Evolutionary conservation across 2,797 vertebrate genomes (phyloP).

Genomic region (Halcyon smyrnensis): DNA sequence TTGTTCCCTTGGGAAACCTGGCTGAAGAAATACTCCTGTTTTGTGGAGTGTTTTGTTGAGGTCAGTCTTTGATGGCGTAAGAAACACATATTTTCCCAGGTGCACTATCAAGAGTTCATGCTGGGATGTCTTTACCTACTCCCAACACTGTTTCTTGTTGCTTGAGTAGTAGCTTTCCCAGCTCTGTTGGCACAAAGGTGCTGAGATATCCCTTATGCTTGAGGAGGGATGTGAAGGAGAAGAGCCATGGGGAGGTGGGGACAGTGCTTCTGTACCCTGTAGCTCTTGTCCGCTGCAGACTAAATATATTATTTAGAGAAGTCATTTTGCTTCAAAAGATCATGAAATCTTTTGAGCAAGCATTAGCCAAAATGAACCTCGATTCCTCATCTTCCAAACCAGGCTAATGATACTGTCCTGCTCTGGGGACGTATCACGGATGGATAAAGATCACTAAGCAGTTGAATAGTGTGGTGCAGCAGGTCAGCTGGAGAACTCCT

Average conservation of each 20-base stretch:
- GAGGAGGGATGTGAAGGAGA: not conserved
- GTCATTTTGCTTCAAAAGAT: not conserved
- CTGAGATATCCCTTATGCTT: not conserved
- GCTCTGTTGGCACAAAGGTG: not conserved
- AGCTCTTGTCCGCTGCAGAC: not conserved
- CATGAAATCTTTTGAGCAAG: not conserved
- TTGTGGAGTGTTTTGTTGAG: not conserved
- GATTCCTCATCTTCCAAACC: not conserved
- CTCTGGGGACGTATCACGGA: fast-evolving
- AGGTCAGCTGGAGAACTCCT: constrained; percentile 27
- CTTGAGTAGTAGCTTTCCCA: not conserved
- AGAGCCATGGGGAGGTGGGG: not conserved
- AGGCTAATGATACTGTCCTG: not conserved
- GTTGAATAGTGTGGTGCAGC: not conserved
- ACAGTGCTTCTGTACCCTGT: not conserved
- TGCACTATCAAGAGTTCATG: not conserved
- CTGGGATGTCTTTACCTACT: not conserved
- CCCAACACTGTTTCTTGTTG: not conserved
- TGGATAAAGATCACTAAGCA: not conserved
- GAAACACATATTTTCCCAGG: not conserved
- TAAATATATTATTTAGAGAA: not conserved
- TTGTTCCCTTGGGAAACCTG: constrained; percentile 29
- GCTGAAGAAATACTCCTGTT: not conserved
- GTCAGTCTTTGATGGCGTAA: not conserved
- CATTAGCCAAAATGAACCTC: not conserved